Base-by-base conservation (phyloP, 2,113 vertebrate genomes). In the Tupaia tana region DNA sequence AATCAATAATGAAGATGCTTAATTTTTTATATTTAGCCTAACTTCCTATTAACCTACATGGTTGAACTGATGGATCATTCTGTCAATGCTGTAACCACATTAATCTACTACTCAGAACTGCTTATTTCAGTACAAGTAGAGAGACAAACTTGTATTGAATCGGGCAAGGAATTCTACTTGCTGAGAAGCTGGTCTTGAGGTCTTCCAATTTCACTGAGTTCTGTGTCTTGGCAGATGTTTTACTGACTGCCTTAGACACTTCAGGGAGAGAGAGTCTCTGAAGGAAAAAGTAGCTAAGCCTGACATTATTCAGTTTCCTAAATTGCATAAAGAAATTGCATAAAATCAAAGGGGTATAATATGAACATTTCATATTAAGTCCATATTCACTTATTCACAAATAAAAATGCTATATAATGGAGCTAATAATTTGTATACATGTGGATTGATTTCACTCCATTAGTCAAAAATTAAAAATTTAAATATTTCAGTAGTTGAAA, bases 371-470 rank as follows among this genome's bases (percentile, higher is more conserved):
- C 20, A 27, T 70, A 74, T 64, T 54, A 24, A 74, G 24, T 22
- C 69, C 5, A 56, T 81, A 74, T 25, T 79, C 59, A 86, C 11
- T 84, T 92, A 59, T 59, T 63, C 78, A 24, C 73, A 90, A 85
- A 84, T 92, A 31, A 86, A 91, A 96, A 83, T 67, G 20, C 10
- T 63, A 6, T 84, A 43, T 80, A 66, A 63, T 73, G 25, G 7
- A 82, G n/a, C 4, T 54, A 83, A 66, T 43, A 86, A 93, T 2
- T 1, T 11, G 94, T 80, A 61, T 64, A 64, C 6, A 19, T 90
- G 64, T 78, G 19, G 94, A 64, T 91, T 94, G 79, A 80, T 84
- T 88, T 94, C 29, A 89, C 11, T 88, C 16, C 86, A 10, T 7
- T 59, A 54, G 16, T 29, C 14, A 70, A 77, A 95, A 43, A 70